Evolutionary conservation across 2,797 vertebrate genomes (phyloP), one percentile per base, ranked within the genome.

Genomic region (Phyllotis vaccarum): DNA sequence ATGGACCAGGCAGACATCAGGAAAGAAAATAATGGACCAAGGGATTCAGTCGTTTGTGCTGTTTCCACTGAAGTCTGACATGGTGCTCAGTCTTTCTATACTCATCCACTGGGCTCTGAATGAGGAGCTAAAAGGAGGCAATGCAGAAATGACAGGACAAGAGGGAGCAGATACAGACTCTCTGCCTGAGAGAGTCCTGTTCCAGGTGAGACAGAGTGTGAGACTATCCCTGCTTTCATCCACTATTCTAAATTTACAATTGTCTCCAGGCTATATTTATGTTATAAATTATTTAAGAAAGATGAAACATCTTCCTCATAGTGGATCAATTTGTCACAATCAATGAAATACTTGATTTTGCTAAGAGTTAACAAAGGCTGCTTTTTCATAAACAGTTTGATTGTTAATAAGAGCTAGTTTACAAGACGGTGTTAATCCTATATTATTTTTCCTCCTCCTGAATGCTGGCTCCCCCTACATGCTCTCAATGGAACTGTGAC

Each of bases 281-380:
- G 92, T 90, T 95, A n/a, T 86, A 43, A 91, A 70, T 72, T 66
- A 56, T 86, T 90, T 75, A 64, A 86, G 46, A 85, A 85, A 9
- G 60, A 6, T 29, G 46, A 90, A 92, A 27, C 7, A 0, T 86
- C 92, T 89, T 49, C 9, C 9, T 37, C 34, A 49, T 52, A 70
- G 54, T 5, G 24, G 60, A 54, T 75, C 2, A 62, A 6, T 34
- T 75, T 79, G 81, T 40, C 2, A 54, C 2, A 56, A 49, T 81
- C 31, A 72, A 43, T 58, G 24, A 56, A 64, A 54, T 12, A 37
- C 83, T 88, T 56, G 31, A 0, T 91, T 89, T 81, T 79, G 5
- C n/a, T 46, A 64, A 56, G n/a, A 74, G 49, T 56, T 92, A 56
- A 92, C 37, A 56, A 83, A 93, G 17, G 10, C 22, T n/a, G 24